A percentile compares a stretch with the other conserved stretches of the same genome.
Conservation (phyloP, 2,113 vertebrate species). For the Antigone vipio region DNA sequence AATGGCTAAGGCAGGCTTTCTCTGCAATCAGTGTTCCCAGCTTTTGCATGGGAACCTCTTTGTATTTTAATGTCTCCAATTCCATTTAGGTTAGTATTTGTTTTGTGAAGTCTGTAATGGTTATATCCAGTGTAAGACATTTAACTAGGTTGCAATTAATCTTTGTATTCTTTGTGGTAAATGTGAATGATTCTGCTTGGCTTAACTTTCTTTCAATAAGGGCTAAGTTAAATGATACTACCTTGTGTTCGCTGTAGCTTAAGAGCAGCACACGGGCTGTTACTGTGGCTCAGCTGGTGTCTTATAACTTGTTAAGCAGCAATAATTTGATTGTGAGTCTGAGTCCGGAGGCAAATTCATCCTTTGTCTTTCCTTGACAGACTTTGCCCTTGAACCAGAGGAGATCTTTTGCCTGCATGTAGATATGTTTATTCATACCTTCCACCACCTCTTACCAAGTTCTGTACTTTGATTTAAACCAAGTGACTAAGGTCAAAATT, state of each 20-base stretch:
- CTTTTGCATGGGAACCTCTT: background rate
- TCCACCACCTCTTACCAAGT: background rate
- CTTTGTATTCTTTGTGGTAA: background rate
- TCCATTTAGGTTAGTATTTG: background rate
- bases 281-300: conserved; percentile 12
- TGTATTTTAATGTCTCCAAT: background rate
- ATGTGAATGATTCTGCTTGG: background rate
- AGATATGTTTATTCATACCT: background rate
- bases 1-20: background rate
- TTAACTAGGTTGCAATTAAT: background rate
- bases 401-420: background rate
- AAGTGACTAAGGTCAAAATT: background rate
- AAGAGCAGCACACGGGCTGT: background rate
- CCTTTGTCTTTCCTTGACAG: background rate
- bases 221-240: background rate
- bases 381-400: background rate
- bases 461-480: background rate
- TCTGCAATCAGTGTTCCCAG: background rate
- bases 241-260: background rate
- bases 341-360: background rate
- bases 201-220: background rate
- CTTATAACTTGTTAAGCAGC: conserved; percentile 38
- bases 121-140: background rate
- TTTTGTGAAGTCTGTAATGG: background rate
- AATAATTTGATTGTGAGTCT: background rate